These are phyloP conservation scores for Papilio machaon DNA, from an alignment of 1,140 invertebrate species.

Conservation along the genomic window DNA sequence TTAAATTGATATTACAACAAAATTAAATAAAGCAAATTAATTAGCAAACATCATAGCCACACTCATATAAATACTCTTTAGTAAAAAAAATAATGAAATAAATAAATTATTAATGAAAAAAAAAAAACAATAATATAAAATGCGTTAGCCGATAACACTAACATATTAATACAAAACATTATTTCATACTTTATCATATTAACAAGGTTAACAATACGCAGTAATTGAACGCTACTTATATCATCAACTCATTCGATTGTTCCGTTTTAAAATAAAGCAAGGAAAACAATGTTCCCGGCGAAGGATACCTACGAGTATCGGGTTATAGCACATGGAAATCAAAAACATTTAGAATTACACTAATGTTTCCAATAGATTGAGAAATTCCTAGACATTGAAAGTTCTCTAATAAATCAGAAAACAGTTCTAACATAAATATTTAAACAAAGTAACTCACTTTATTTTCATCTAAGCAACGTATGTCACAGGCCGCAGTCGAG, in stretches of 20 bases:
- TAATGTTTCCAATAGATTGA: background rate
- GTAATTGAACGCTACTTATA: conserved; percentile 23
- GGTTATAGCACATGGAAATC: background rate
- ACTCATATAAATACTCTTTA: background rate
- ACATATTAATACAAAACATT: conserved; percentile 10
- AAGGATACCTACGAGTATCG: background rate
- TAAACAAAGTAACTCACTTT: background rate
- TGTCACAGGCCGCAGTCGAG: background rate
- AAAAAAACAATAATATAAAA: background rate
- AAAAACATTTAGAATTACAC: conserved; percentile 11
- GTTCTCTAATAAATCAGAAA: background rate
- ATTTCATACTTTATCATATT: conserved; percentile 18
- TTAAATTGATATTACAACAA: background rate
- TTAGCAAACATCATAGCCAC: background rate
- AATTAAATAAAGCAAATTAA: background rate
- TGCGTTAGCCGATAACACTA: background rate
- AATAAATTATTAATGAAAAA: no score
- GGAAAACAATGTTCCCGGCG: conserved; percentile 20
- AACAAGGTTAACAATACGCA: conserved; percentile 14
- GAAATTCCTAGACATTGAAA: background rate
- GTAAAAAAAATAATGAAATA: background rate
- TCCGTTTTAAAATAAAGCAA: conserved; percentile 18
- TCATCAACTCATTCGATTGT: conserved; percentile 13
- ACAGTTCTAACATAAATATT: no score
- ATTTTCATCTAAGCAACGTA: background rate